These are phyloP conservation scores for Tetragnatha versicolor DNA, from an alignment of 1,140 invertebrate species.

Conservation along the genomic window DNA sequence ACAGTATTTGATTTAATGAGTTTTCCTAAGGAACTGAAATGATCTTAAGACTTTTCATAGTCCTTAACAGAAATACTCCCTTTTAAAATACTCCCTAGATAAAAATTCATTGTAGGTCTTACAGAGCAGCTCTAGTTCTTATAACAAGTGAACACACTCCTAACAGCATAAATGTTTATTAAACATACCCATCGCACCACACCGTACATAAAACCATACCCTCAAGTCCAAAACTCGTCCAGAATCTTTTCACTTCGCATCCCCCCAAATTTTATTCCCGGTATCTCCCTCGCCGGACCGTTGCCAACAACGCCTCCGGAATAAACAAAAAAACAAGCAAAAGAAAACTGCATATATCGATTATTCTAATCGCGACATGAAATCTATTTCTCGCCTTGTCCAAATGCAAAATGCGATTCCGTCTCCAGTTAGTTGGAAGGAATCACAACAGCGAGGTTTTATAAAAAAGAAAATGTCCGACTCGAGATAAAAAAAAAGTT, in stretches of 20 bases:
- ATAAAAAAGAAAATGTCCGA: not conserved
- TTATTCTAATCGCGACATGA: slow-evolving; percentile 33
- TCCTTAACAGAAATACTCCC: too few species aligned
- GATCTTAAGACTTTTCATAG: too few species aligned
- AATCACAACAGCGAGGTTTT: not conserved
- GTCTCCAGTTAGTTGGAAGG: not conserved
- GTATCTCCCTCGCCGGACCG: not conserved
- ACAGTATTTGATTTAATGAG: too few species aligned
- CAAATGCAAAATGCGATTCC: slow-evolving; percentile 19
- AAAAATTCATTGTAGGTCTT: too few species aligned
- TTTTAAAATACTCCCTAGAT: too few species aligned
- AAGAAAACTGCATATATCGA: slow-evolving; percentile 25
- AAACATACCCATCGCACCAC: too few species aligned
- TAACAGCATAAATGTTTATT: too few species aligned
- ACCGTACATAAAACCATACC: too few species aligned
- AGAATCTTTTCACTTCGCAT: not conserved
- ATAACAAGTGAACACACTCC: too few species aligned
- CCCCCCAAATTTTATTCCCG: not conserved
- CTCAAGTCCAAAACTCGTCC: not conserved
- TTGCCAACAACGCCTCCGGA: not conserved
- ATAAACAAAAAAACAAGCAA: not conserved
- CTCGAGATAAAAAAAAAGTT: not conserved
- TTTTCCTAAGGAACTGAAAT: too few species aligned
- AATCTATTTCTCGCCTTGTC: not conserved
- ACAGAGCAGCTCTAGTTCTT: too few species aligned